phyloP scores from a whole-genome alignment of 2,888 invertebrate genomes.

The Fragum whitleyi region DNA sequence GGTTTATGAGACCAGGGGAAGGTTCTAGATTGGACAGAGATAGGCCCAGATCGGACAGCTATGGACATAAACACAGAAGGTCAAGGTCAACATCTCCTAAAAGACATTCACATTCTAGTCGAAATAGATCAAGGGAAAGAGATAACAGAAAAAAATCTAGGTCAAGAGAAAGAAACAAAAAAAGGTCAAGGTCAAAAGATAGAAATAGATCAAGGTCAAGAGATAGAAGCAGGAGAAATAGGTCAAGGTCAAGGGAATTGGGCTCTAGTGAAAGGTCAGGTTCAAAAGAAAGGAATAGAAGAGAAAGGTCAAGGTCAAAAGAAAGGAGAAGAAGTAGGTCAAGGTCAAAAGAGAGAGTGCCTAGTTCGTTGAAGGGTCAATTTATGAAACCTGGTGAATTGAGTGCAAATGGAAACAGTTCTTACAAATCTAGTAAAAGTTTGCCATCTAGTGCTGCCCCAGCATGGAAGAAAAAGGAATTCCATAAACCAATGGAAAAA shows the following conservation, averaged over 20 bases:
- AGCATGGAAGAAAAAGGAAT: slow-evolving; percentile 75
- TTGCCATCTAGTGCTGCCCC: slow-evolving; percentile 43
- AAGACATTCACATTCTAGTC: slow-evolving; percentile 18
- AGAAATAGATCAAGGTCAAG: slow-evolving; percentile 28
- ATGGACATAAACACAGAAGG: neutral
- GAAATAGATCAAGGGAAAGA: neutral
- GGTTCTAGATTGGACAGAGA: slow-evolving; percentile 19
- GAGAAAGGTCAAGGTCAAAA: slow-evolving; percentile 58
- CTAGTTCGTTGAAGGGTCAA: slow-evolving; percentile 48
- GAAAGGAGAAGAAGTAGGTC: slow-evolving; percentile 55
- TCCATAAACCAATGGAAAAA: slow-evolving; percentile 57
- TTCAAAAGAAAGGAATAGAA: slow-evolving; percentile 32
- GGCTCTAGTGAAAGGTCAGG: slow-evolving; percentile 46
- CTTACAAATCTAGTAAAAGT: slow-evolving; percentile 22
- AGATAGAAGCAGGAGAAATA: slow-evolving; percentile 8
- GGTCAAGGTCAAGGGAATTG: slow-evolving; percentile 29
- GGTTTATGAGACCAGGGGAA: slow-evolving; percentile 69
- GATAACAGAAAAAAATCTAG: slow-evolving; percentile 18
- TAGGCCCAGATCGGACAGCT: neutral
- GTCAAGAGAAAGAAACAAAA: slow-evolving; percentile 16
- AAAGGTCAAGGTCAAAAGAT: slow-evolving; percentile 22
- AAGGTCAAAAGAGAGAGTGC: slow-evolving; percentile 32
- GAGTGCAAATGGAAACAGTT: slow-evolving; percentile 10
- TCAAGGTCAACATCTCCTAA: slow-evolving; percentile 16
- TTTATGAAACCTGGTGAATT: slow-evolving; percentile 68